Conservation (phyloP, 2,888 invertebrate species). For the Drosophila neutralis region DNA sequence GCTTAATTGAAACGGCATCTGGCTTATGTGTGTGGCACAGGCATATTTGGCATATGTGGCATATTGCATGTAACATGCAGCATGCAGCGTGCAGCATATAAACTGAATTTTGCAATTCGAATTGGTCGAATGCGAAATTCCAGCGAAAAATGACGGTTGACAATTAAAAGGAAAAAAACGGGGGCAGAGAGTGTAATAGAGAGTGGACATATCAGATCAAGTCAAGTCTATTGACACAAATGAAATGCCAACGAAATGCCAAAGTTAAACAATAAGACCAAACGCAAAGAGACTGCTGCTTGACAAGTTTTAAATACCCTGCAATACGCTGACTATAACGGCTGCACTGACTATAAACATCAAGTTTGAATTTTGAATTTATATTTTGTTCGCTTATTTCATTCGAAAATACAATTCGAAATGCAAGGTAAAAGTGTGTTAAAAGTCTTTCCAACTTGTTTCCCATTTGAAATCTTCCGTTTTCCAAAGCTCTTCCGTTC, state of each 20-base stretch:
- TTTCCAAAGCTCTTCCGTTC: background rate
- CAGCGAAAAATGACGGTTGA: background rate
- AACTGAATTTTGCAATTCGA: background rate
- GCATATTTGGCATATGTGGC: background rate
- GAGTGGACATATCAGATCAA: background rate
- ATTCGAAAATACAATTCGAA: background rate
- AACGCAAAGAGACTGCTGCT: background rate
- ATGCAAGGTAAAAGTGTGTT: background rate
- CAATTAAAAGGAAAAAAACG: background rate
- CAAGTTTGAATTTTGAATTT: background rate
- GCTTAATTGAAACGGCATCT: background rate
- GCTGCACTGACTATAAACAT: background rate
- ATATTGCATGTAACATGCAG: background rate
- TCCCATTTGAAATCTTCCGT: background rate
- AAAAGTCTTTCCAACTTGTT: background rate
- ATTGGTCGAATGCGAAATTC: background rate
- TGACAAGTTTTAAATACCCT: background rate
- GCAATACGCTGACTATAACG: background rate
- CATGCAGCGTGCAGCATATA: background rate
- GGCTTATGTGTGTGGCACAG: background rate
- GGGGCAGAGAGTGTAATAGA: no score
- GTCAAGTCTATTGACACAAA: conserved; percentile 1
- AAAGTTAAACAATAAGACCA: background rate
- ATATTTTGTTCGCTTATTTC: background rate
- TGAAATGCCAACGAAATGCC: conserved; percentile 12